These are phyloP conservation scores for Stegodyphus mimosarum DNA, from an alignment of 1,140 invertebrate species.

Conservation along the genomic window DNA sequence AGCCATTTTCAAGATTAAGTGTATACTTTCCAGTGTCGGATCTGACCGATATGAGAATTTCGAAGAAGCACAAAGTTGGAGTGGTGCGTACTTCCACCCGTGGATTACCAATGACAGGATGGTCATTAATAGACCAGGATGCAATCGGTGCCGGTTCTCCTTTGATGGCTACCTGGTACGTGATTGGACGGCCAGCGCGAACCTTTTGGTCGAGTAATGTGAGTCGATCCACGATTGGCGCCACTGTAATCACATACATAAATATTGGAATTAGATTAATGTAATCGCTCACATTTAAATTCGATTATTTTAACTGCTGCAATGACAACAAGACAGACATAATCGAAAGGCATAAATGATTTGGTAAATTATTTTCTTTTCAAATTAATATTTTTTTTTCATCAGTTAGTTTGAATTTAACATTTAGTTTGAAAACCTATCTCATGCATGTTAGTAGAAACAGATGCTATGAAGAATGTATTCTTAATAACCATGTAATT, in stretches of 20 bases:
- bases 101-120: constrained; percentile 75
- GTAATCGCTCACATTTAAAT: constrained; percentile 3
- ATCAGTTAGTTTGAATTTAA: too few relatives aligned
- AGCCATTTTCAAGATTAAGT: constrained; percentile 86
- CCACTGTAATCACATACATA: constrained; percentile 70
- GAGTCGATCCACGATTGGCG: constrained; percentile 86
- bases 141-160: constrained; percentile 74
- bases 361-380: too few relatives aligned
- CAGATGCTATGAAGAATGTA: too few relatives aligned
- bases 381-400: too few relatives aligned
- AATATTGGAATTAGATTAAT: constrained; percentile 77
- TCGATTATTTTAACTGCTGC: too few relatives aligned
- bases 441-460: too few relatives aligned
- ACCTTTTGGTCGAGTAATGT: constrained; percentile 88
- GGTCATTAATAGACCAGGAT: constrained; percentile 91
- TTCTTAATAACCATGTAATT: too few relatives aligned
- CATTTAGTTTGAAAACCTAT: too few relatives aligned
- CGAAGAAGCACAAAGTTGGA: constrained; percentile 83
- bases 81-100: constrained; percentile 79
- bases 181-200: constrained; percentile 88
- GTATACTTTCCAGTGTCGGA: constrained; percentile 87
- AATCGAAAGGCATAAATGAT: too few relatives aligned
- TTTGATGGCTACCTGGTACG: constrained; percentile 85
- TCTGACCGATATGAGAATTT: constrained; percentile 86
- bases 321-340: too few relatives aligned